Conservation (phyloP, 2,113 vertebrate genomes). For the Catharus bicknelli region DNA sequence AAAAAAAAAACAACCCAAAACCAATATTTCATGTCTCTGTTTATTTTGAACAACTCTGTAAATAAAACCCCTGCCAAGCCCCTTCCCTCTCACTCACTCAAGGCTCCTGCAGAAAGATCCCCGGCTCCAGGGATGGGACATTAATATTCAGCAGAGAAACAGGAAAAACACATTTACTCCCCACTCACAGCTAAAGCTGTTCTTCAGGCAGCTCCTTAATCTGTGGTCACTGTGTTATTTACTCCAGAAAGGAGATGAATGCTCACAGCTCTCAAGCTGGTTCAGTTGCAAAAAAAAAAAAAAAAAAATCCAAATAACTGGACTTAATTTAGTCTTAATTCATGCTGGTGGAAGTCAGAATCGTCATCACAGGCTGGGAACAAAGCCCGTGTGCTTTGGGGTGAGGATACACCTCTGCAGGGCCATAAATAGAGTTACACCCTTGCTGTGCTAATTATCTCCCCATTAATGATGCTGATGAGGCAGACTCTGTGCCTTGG, state of each 20-base stretch:
- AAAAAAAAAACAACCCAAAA: not conserved
- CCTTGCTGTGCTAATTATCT: not conserved
- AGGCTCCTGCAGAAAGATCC: not conserved
- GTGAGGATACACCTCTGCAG: not conserved
- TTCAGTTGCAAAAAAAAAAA: not conserved
- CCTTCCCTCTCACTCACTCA: not conserved
- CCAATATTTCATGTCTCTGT: not conserved
- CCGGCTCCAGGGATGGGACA: not conserved
- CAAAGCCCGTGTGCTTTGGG: not conserved
- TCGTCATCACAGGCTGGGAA: not conserved
- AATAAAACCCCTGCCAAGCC: not conserved
- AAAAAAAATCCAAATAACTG: no score
- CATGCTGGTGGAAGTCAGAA: accelerated
- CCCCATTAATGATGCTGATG: not conserved
- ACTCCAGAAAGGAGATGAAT: constrained; percentile 6
- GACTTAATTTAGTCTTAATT: not conserved
- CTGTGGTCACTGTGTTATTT: constrained; percentile 10
- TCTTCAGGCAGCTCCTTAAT: constrained; percentile 43
- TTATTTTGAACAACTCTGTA: not conserved
- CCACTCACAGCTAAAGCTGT: constrained; percentile 23
- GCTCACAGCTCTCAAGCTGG: not conserved
- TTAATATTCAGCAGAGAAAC: constrained; percentile 32
- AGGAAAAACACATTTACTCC: constrained; percentile 37
- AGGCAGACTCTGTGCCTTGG: not conserved
- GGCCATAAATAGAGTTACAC: not conserved